Conservation (phyloP, 2,888 invertebrate genomes). For the Leucozona laternaria region DNA sequence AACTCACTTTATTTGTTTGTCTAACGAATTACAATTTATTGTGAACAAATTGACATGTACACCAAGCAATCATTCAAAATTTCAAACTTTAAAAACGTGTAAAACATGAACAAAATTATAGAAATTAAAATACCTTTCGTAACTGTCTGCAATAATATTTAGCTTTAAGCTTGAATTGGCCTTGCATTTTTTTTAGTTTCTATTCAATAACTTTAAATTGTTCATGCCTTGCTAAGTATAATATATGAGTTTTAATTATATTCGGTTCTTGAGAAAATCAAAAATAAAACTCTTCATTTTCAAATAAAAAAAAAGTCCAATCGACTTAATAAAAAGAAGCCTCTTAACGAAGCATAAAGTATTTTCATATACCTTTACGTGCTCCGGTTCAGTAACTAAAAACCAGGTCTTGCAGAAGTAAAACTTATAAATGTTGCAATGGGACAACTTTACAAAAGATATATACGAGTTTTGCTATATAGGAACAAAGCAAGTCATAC, state of each 20-base stretch:
- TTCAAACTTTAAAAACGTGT: too few species aligned
- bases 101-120: too few species aligned
- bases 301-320: background rate
- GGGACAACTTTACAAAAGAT: constrained; percentile 20
- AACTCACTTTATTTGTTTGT: too few species aligned
- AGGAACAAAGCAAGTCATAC: constrained; percentile 47
- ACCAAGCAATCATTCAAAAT: too few species aligned
- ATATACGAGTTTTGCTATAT: background rate
- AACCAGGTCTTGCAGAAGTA: constrained; percentile 40
- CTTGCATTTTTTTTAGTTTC: background rate
- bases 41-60: too few species aligned
- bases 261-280: constrained; percentile 6
- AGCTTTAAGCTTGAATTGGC: background rate
- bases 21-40: too few species aligned
- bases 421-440: constrained; percentile 44
- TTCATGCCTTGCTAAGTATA: background rate
- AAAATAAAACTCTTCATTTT: background rate
- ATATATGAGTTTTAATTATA: background rate
- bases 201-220: background rate
- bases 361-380: constrained; percentile 39
- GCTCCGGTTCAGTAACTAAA: constrained; percentile 40
- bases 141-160: background rate
- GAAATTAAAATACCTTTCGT: background rate
- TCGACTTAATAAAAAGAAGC: constrained; percentile 11
- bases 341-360: constrained; percentile 57